Evolutionary conservation across 2,113 vertebrate genomes (phyloP), one percentile per base, ranked within the genome.

Genomic region (Agelaius tricolor): DNA sequence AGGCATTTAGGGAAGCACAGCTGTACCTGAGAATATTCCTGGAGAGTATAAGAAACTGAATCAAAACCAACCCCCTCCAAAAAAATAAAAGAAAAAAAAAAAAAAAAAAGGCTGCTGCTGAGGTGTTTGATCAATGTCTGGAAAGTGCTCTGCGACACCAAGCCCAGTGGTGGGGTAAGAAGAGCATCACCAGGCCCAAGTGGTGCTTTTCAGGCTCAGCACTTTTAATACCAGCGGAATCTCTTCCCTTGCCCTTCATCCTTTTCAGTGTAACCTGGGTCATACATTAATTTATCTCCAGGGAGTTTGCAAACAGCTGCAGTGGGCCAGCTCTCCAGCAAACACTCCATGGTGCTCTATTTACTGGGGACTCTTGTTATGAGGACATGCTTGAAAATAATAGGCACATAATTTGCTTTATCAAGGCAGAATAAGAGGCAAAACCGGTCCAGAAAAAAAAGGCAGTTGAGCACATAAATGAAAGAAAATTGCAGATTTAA

Each of bases 11-110:
- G 15, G 23, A 84, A 41, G 3, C 3, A 43, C 0, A 72, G 28
- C 13, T 67, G 11, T 37, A 71, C 6, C 15, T 30, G 26, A 74
- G 11, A 72, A 39, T 28, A 63, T 43, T 47, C 18, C 1, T 33
- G 8, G 18, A 3, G 14, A 30, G 15, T 23, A 46, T 12, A 30
- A 62, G 41, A 26, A 52, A 19, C 6, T 0, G 4, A 51, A 39
- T 13, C 8, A 23, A 54, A 61, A 12, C 13, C 17, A 41, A 1
- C 1, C 0, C 2, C 8, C 2, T 1, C 2, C 3, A 26, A 28
- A 10, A 41, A 18, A 33, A 33, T 13, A 19, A 31, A 20, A 33
- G 8, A 13, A 27, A 35, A 17, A 11, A 15, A 41, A 18, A 13
- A 26, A 46, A 6, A 10, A 13, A 10, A 54, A 43, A 55, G 11